Evolutionary conservation across 2,888 invertebrate genomes (phyloP), one percentile per base, ranked within the genome.

Genomic region (Spisula subtruncata): DNA sequence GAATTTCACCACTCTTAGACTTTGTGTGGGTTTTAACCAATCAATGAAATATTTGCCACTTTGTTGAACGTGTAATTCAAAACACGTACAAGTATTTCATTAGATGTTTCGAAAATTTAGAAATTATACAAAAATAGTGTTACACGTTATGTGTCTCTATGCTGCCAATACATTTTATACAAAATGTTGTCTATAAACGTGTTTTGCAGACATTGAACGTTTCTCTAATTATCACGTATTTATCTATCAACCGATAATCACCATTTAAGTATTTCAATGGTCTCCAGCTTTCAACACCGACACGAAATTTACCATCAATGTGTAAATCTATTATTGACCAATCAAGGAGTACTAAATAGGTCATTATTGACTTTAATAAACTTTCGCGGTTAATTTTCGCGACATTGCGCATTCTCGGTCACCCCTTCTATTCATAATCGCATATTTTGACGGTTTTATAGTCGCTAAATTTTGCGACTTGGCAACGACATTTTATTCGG

Each of bases 331-430:
- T 87, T 83, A 87, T 75, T 79, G 79, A 79, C 79, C 83, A 87
- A 83, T 87, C 81, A 87, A 51, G 41, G n/a, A 29, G 41, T 87
- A 48, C 82, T 82, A 25, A 87, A 83, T 29, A 51, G 54, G 54
- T 41, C 48, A 82, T 83, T 82, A 83, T 79, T 79, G 75, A 46
- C 79, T 79, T 35, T 54, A 87, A 79, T 83, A 75, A 56, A 79
- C 86, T 83, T 86, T 83, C 66, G 79, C 88, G 81, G 71, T 81
- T 85, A 56, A 85, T 88, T 85, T 88, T 85, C 80, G 80, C 85
- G 82, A 85, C 81, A 75, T 87, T 79, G 32, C 83, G 83, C 83
- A 48, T 79, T 48, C 35, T 48, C 51, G 20, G 20, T 48, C 46
- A 25, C 32, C 32, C 18, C n/a, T 2, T 35, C 14, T 35, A 5